A percentile compares a stretch with the other conserved stretches of the same genome.
Evolutionary conservation across 37 sponge, comb jelly and placozoan species (phyloP).

Genomic region (Hexactinellida sp.): DNA sequence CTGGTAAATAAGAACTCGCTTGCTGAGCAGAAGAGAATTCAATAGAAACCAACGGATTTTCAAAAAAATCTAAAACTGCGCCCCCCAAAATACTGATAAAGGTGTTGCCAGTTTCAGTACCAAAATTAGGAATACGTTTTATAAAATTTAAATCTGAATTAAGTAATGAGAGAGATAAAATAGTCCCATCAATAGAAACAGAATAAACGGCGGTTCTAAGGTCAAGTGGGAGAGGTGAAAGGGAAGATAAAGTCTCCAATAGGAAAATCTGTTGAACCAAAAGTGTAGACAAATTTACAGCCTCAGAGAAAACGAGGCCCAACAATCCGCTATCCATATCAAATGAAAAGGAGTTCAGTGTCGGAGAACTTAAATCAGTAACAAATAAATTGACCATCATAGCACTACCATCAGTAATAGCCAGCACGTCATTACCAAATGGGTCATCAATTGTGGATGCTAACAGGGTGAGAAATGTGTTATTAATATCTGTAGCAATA

Average conservation of each 20-base stretch:
- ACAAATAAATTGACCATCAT: conserved; percentile 24
- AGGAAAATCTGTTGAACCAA: conserved; percentile 29
- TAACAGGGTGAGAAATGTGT: conserved; percentile 55
- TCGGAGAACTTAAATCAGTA: conserved; percentile 35
- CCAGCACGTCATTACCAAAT: conserved; percentile 42
- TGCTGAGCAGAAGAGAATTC: not conserved
- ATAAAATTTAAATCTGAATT: conserved; percentile 46
- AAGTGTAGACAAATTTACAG: conserved; percentile 40
- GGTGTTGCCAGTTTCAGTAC: conserved; percentile 44
- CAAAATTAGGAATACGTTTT: conserved; percentile 39
- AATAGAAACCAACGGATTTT: conserved; percentile 7
- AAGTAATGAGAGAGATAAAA: conserved; percentile 23
- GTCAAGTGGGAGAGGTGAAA: not conserved
- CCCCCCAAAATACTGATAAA: conserved; percentile 28
- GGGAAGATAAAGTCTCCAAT: not conserved
- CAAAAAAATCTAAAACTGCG: conserved; percentile 55
- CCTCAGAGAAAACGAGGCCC: conserved; percentile 64
- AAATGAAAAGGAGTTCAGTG: conserved; percentile 29
- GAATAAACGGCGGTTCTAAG: not conserved
- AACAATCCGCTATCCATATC: conserved; percentile 50
- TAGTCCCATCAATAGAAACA: conserved; percentile 22
- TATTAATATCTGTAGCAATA: conserved; percentile 36
- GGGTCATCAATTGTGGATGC: conserved; percentile 62
- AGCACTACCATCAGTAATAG: conserved; percentile 71
- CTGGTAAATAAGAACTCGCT: conserved; percentile 20